A percentile compares a stretch with the other conserved stretches of the same genome.
Evolutionary conservation across 2,888 invertebrate genomes (phyloP).

Genomic region (Erynnis tages): DNA sequence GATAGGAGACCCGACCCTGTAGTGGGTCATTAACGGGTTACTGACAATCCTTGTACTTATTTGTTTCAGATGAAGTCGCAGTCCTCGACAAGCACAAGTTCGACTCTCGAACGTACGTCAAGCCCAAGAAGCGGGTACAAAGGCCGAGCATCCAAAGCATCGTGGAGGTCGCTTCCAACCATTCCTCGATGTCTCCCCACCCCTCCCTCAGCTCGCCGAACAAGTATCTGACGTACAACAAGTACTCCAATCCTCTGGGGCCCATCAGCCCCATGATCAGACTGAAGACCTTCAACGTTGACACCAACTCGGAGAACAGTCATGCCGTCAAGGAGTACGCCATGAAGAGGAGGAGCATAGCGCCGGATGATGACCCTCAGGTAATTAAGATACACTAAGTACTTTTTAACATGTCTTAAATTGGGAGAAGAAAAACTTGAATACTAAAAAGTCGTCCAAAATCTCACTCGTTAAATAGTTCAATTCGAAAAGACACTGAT

Average conservation of each 20-base stretch:
- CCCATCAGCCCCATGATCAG: conserved; percentile 64
- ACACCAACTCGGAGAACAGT: conserved; percentile 66
- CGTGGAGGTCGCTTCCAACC: conserved; percentile 57
- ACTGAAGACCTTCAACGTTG: conserved; percentile 72
- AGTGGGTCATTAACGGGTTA: too few relatives aligned
- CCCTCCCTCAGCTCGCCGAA: conserved; percentile 48
- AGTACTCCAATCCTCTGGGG: conserved; percentile 64
- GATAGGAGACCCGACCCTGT: too few relatives aligned
- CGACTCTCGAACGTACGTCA: conserved; percentile 86
- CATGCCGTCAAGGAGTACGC: conserved; percentile 60
- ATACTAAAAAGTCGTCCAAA: too few relatives aligned
- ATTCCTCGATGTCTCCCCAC: conserved; percentile 51
- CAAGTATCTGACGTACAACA: conserved; percentile 72
- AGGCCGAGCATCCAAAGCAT: conserved; percentile 83
- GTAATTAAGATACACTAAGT: conserved; percentile 29
- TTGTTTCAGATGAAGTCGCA: conserved; percentile 49
- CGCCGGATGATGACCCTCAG: conserved; percentile 73
- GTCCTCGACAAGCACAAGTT: conserved; percentile 77
- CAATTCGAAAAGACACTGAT: too few relatives aligned
- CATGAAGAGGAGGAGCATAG: conserved; percentile 62
- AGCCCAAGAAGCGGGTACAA: conserved; percentile 82
- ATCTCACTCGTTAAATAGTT: too few relatives aligned
- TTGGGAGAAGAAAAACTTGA: too few relatives aligned
- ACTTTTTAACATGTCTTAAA: neutral
- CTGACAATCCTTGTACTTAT: neutral